A percentile compares a stretch with the other conserved stretches of the same genome.
phyloP scores from a whole-genome alignment of 2,888 invertebrate species.

The Ichneumoninae sp. region DNA sequence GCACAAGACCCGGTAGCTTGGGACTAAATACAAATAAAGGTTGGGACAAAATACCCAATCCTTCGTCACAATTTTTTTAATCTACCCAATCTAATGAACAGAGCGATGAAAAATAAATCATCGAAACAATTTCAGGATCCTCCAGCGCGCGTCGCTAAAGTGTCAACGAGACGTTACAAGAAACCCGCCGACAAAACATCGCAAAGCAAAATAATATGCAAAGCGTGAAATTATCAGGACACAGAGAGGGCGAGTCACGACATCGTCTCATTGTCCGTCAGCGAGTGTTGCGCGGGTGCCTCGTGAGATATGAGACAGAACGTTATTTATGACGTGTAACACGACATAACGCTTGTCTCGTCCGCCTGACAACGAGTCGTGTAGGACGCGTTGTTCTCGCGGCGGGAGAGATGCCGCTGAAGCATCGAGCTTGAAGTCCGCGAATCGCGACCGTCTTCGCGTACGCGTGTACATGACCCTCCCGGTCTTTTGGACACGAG shows the following conservation, averaged over 20 bases:
- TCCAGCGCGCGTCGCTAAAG: background rate
- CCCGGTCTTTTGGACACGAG: conserved; percentile 29
- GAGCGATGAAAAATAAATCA: background rate
- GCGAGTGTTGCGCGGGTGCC: conserved; percentile 60
- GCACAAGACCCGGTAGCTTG: too few relatives aligned
- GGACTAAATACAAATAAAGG: too few relatives aligned
- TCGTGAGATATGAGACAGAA: conserved; percentile 61
- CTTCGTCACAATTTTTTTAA: too few relatives aligned
- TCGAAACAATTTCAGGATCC: background rate
- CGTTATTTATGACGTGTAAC: conserved; percentile 66
- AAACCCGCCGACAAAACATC: conserved; percentile 12
- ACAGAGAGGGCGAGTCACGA: conserved; percentile 9
- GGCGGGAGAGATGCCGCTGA: conserved; percentile 48
- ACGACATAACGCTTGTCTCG: conserved; percentile 65
- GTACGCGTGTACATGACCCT: background rate
- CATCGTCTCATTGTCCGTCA: conserved; percentile 63
- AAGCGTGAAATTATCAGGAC: conserved; percentile 9
- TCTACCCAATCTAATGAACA: background rate
- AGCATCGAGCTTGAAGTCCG: conserved; percentile 24
- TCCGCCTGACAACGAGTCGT: conserved; percentile 54
- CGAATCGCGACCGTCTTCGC: conserved; percentile 52
- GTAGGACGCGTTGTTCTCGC: conserved; percentile 66
- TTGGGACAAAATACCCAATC: too few relatives aligned
- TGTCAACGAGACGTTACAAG: background rate
- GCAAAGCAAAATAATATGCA: conserved; percentile 9